Base-by-base conservation (phyloP, 2,113 vertebrate genomes). In the Macrotus californicus region DNA sequence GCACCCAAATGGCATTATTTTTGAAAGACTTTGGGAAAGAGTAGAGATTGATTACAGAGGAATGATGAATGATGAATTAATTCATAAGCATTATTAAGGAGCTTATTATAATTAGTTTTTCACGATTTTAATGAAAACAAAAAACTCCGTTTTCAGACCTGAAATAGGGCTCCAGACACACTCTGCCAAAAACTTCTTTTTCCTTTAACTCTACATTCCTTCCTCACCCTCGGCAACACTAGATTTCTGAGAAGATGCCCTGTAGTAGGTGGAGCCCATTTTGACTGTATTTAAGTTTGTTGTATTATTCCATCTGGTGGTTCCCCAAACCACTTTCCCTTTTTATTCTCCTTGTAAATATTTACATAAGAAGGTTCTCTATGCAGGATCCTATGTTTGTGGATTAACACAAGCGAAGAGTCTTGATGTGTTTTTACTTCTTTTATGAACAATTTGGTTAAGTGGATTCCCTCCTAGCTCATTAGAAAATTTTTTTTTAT, bases 281-380 rank as follows among this genome's bases (percentile, higher is more conserved):
- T 94, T 89, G 41, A 91, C 79, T 77, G n/a, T 84, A 48, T 96
- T 93, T 83, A 94, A 94, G 96, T 96, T 94, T 92, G 92, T 75
- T 96, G 94, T 96, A 97, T 94, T 94, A 96, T 97, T 97, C 97
- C 92, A 96, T 96, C 97, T 97, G 96, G 91, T 9, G 0, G 59
- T 64, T 89, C 92, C 86, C 92, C 19, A 22, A 83, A 82, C 95
- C 97, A 91, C 87, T 77, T 97, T 96, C 84, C 80, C 83, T 67
- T 96, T 75, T 96, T 96, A 84, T 96, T 97, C 93, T 97, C 95
- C 97, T 96, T 98, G 96, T 94, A 98, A 98, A 98, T 98, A 95
- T 97, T 96, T 92, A 97, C 96, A 93, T 97, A 92, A 97, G 97
- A 96, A 97, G 26, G 18, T 90, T 97, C 88, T 96, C 70, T 96